Evolutionary conservation across 2,113 vertebrate genomes (phyloP).

Genomic region (Platichthys flesus): DNA sequence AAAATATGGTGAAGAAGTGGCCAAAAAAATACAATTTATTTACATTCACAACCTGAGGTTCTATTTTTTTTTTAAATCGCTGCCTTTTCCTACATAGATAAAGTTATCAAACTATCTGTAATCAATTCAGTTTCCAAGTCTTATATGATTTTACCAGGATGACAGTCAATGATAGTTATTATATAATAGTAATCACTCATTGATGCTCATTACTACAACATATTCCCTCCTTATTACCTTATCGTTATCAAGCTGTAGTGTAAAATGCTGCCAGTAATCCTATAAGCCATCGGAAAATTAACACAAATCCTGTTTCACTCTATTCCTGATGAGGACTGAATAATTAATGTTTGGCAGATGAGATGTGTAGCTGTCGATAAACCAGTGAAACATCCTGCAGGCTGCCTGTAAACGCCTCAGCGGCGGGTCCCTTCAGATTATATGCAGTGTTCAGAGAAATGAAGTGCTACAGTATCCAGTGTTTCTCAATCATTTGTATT

Average conservation of each 20-base stretch:
- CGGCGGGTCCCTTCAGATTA: constrained; percentile 42
- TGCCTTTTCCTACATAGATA: too few relatives aligned
- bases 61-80: too few relatives aligned
- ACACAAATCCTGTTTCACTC: constrained; percentile 30
- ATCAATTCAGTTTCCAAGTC: too few relatives aligned
- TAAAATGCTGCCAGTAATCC: constrained; percentile 38
- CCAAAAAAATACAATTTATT: too few relatives aligned
- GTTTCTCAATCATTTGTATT: constrained; percentile 68
- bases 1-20: too few relatives aligned
- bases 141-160: too few relatives aligned
- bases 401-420: constrained; percentile 57
- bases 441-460: constrained; percentile 53
- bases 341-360: constrained; percentile 61
- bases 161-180: background rate
- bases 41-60: too few relatives aligned
- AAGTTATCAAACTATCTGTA: too few relatives aligned
- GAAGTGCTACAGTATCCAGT: constrained; percentile 62
- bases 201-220: background rate
- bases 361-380: constrained; percentile 51
- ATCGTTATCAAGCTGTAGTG: constrained; percentile 5
- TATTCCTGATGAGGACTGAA: constrained; percentile 50
- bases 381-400: constrained; percentile 35
- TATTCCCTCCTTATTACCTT: constrained; percentile 6
- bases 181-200: background rate
- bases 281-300: constrained; percentile 46